Conservation (phyloP, 2,113 vertebrate genomes). For the Pantherophis guttatus region DNA sequence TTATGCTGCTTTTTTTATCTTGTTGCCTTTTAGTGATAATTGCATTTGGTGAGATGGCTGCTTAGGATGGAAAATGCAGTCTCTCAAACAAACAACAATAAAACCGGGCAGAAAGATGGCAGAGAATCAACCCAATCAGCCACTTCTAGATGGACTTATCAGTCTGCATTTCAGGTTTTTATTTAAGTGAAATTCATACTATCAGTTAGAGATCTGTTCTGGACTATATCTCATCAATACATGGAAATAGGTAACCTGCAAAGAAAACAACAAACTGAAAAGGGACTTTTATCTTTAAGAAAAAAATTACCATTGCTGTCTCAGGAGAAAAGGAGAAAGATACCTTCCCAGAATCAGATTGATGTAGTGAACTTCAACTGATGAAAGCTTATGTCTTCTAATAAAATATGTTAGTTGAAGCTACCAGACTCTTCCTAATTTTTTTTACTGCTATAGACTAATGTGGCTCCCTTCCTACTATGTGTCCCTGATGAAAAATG, state of each 20-base stretch:
- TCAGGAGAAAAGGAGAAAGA: not conserved
- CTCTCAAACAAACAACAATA: slow-evolving; percentile 48
- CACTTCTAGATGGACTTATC: not conserved
- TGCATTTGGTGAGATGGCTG: slow-evolving; percentile 55
- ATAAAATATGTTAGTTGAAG: not conserved
- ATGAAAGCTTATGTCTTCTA: not conserved
- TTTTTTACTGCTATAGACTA: not conserved
- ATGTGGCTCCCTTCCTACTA: not conserved
- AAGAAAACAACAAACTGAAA: not conserved
- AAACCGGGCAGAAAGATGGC: slow-evolving; percentile 39
- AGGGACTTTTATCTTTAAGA: not conserved
- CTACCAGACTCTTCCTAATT: not conserved
- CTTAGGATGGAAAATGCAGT: slow-evolving; percentile 55
- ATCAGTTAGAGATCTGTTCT: not conserved
- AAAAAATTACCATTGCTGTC: not conserved
- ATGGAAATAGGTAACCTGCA: not conserved
- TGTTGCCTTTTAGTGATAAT: slow-evolving; percentile 62
- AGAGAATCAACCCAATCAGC: not conserved
- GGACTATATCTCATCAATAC: not conserved
- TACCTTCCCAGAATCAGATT: not conserved
- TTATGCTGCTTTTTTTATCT: slow-evolving; percentile 57
- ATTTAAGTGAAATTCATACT: not conserved
- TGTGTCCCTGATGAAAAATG: not conserved
- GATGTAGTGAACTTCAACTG: not conserved
- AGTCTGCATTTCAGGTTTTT: not conserved